Base-by-base conservation (phyloP, 1,140 invertebrate species). In the Cherax destructor region DNA sequence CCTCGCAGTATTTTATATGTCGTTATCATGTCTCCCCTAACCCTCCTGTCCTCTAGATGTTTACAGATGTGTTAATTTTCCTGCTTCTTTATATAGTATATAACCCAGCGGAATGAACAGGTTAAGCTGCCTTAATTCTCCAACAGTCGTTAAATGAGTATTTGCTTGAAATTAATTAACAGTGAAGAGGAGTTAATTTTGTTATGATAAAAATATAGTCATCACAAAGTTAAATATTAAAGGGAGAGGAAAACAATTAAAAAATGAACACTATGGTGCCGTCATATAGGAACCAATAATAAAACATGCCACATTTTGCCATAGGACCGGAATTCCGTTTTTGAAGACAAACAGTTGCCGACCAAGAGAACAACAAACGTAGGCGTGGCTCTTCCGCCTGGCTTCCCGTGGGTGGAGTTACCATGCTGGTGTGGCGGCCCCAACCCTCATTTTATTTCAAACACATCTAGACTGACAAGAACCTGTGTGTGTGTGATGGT, bases 391-490 rank as follows among this genome's bases (percentile, higher is more conserved):
- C 85, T 78, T 78, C 74, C 85, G 74, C 69, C 85, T 78, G 49
- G 85, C 52, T 86, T 86, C 85, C 85, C 85, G 85, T 86, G 85
- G 85, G 85, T 78, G 85, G 85, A 86, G 85, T 86, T 47, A 21
- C 72, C 49, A n/a, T 50, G 69, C 47, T 52, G 56, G 72, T 52
- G 84, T 56, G 30, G 72, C n/a, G 10, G 21, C 24, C 30, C 41
- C 50, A 77, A 50, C 85, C 74, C 85, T 86, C 72, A 78, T 86
- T 86, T 78, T 74, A 74, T 74, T 74, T 74, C 69, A 74, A 74
- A 74, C 69, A 30, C n/a, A 74, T 74, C n/a, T 74, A 11, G 69
- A 11, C n/a, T 3, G 24, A 74, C 69, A 24, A 74, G 69, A 74
- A 24, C 69, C 69, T 2, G 69, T 41, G n/a, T 74, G 69, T 9